Evolutionary conservation across 2,113 vertebrate species (phyloP), one percentile per base, ranked within the genome.

Genomic region (Ictalurus punctatus): DNA sequence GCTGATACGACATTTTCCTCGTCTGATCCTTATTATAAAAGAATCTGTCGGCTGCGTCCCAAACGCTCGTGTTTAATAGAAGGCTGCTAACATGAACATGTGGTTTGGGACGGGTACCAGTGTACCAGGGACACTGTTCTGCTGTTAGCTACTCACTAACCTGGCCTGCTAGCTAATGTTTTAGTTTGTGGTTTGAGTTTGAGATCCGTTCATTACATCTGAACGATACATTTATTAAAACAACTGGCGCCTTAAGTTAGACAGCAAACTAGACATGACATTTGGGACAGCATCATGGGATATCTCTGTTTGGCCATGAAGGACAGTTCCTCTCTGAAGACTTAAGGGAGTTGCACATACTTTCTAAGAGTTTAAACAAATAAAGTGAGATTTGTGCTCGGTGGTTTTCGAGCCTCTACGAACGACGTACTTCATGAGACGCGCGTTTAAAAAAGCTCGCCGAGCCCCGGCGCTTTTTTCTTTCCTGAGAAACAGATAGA

Each of bases 361-460:
- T 89, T 86, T 90, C 73, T 91, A 90, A 88, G 88, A 91, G 88
- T 92, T 93, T 93, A 91, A 92, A 91, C 63, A 90, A 91, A 91
- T 90, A 44, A 84, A 74, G 84, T 48, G 74, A 87, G 82, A 83
- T 88, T 83, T 85, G 84, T 84, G 71, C 76, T 87, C 56, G 34
- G 89, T 89, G 78, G 76, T 81, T 88, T 86, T 34, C 0, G 30
- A 86, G 65, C 44, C 9, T 59, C 87, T 69, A 73, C 82, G 79
- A 52, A 65, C 61, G 48, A 65, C 74, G 63, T 61, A 67, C 63
- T 82, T 54, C 56, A 16, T 7, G 71, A 86, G 89, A 88, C 63
- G 67, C 74, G 8, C 54, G 61, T 81, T 83, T 79, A 65, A 58
- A 81, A 90, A 65, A 67, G 56, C 30, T 82, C 30, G 37, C 83